Conservation (phyloP, 2,888 invertebrate genomes). For the Tetheella fluctuosa region DNA sequence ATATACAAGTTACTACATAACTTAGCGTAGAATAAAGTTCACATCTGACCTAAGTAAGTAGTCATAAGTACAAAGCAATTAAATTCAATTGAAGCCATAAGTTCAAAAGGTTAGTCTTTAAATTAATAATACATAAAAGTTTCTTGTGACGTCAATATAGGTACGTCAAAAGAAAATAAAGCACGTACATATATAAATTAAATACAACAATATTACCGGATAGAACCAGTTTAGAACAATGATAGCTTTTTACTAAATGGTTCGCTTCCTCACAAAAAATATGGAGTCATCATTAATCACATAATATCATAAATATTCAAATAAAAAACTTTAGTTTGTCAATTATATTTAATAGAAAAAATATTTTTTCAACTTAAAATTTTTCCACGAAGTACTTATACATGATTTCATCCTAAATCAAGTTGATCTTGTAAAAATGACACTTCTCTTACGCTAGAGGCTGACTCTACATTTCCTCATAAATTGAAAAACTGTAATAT, state of each 20-base stretch:
- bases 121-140: background rate
- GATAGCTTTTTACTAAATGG: background rate
- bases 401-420: too few species aligned
- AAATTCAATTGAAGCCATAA: background rate
- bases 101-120: background rate
- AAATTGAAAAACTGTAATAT: too few species aligned
- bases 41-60: background rate
- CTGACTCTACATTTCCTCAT: too few species aligned
- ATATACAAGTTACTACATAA: background rate
- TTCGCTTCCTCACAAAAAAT: background rate
- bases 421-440: too few species aligned
- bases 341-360: too few species aligned
- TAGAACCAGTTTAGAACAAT: background rate
- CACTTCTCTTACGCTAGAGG: too few species aligned
- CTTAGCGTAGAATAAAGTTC: background rate
- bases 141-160: background rate
- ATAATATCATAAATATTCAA: too few species aligned
- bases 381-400: too few species aligned
- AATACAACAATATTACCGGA: too few species aligned
- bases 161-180: background rate
- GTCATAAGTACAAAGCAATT: background rate
- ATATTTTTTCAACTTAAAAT: too few species aligned
- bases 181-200: background rate
- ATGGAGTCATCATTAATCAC: too few species aligned
- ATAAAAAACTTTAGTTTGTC: too few species aligned